These are phyloP conservation scores for Adelphocoris suturalis DNA, from an alignment of 2,888 invertebrate genomes.

Conservation along the genomic window DNA sequence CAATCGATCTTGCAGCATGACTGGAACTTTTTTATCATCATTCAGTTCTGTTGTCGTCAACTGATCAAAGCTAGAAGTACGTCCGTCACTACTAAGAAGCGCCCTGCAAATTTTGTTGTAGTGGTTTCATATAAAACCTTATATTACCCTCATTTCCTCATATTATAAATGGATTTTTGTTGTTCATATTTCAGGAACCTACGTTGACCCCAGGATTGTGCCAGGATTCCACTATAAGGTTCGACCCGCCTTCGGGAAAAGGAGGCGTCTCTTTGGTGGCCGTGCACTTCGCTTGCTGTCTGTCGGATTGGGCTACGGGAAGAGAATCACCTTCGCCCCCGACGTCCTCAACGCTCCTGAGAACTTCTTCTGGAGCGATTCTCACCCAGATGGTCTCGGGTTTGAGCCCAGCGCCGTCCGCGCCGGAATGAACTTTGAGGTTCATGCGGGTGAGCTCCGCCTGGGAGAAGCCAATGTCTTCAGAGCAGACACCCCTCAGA, in stretches of 20 bases:
- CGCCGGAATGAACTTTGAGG: slow-evolving; percentile 84
- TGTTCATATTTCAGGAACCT: slow-evolving; percentile 81
- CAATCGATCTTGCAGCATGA: no score
- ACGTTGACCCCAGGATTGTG: slow-evolving; percentile 85
- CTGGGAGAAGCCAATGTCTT: slow-evolving; percentile 85
- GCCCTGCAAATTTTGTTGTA: no score
- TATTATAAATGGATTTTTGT: no score
- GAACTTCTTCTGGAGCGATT: slow-evolving; percentile 89
- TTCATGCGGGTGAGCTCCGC: slow-evolving; percentile 82
- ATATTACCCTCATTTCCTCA: no score
- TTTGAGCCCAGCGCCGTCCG: slow-evolving; percentile 85
- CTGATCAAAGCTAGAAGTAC: no score
- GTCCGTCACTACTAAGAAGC: no score
- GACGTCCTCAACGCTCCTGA: slow-evolving; percentile 80
- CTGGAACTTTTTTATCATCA: no score
- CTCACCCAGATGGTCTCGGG: slow-evolving; percentile 86
- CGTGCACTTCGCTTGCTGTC: slow-evolving; percentile 83
- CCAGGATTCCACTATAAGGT: slow-evolving; percentile 88
- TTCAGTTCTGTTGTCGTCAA: no score
- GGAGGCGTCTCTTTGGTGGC: slow-evolving; percentile 84
- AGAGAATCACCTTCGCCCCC: slow-evolving; percentile 86
- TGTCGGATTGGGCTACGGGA: slow-evolving; percentile 88
- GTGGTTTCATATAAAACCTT: no score
- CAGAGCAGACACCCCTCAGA: slow-evolving; percentile 84
- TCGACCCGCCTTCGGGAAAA: slow-evolving; percentile 83